Conservation (phyloP, 2,888 invertebrate species). For the Drosophila demipolita region DNA sequence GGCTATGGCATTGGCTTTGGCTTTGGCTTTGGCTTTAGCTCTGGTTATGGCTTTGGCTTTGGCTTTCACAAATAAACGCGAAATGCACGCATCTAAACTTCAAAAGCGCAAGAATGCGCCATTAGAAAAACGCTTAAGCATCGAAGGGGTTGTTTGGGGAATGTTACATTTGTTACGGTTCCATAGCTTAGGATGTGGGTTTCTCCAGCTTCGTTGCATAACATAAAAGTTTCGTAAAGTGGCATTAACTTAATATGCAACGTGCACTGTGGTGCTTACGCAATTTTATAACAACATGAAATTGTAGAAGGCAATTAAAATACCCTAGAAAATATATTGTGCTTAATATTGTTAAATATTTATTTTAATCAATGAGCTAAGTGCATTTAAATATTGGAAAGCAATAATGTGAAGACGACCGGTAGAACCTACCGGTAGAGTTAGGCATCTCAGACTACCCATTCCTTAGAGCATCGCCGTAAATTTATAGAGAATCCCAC, state of each 20-base stretch:
- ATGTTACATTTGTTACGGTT: background rate
- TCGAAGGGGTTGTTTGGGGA: constrained; percentile 5
- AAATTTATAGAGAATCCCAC: constrained; percentile 24
- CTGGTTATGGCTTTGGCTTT: constrained; percentile 35
- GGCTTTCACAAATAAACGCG: constrained; percentile 63
- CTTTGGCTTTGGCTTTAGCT: constrained; percentile 26
- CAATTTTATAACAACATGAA: constrained; percentile 39
- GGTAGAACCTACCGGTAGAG: background rate
- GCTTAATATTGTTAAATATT: no score
- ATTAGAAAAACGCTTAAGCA: constrained; percentile 39
- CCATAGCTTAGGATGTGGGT: constrained; percentile 18
- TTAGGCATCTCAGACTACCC: background rate
- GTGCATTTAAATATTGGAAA: background rate
- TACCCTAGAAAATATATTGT: constrained; percentile 3
- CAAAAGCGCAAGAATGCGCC: constrained; percentile 62
- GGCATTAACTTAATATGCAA: constrained; percentile 66
- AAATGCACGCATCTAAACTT: constrained; percentile 75
- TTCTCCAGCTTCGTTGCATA: constrained; percentile 45
- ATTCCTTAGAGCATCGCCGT: constrained; percentile 12
- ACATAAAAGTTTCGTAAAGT: constrained; percentile 63
- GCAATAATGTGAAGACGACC: background rate
- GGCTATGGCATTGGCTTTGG: constrained; percentile 34
- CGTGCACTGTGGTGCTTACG: constrained; percentile 59
- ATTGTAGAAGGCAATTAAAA: constrained; percentile 17
- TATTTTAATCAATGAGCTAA: background rate